phyloP scores from a whole-genome alignment of 2,113 vertebrate species.

The Vireo altiloquus region DNA sequence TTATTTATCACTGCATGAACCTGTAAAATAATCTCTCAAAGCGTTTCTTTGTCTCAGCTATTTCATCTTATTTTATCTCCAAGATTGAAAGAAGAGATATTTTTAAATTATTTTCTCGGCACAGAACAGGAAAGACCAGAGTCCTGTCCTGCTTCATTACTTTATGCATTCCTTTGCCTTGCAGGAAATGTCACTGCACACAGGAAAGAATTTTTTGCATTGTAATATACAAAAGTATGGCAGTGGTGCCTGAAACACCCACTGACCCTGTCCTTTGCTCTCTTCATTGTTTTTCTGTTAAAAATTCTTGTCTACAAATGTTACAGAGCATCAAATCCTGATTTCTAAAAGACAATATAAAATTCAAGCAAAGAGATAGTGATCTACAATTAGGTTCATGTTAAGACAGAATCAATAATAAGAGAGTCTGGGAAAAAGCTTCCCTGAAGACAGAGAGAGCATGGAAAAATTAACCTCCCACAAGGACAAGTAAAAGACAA shows the following conservation, averaged over 20 bases:
- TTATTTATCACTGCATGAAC: neutral
- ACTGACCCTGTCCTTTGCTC: neutral
- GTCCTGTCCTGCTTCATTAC: neutral
- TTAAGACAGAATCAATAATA: neutral
- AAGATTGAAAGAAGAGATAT: neutral
- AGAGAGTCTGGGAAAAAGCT: neutral
- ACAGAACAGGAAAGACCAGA: neutral
- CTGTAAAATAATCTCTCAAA: neutral
- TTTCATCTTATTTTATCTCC: neutral
- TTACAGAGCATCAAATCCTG: neutral
- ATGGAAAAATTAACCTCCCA: neutral
- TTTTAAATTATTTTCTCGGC: neutral
- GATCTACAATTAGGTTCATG: neutral
- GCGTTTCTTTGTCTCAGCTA: neutral
- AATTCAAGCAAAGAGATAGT: neutral
- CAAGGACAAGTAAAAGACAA: neutral
- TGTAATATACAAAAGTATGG: neutral
- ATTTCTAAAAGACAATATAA: neutral
- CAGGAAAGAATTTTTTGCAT: neutral
- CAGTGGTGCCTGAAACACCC: neutral
- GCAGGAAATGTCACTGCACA: neutral
- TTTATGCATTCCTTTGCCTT: neutral
- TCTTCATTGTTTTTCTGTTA: neutral
- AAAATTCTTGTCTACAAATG: neutral
- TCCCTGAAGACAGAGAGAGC: neutral